phyloP scores from a whole-genome alignment of 2,113 vertebrate genomes.

The Mus pahari region DNA sequence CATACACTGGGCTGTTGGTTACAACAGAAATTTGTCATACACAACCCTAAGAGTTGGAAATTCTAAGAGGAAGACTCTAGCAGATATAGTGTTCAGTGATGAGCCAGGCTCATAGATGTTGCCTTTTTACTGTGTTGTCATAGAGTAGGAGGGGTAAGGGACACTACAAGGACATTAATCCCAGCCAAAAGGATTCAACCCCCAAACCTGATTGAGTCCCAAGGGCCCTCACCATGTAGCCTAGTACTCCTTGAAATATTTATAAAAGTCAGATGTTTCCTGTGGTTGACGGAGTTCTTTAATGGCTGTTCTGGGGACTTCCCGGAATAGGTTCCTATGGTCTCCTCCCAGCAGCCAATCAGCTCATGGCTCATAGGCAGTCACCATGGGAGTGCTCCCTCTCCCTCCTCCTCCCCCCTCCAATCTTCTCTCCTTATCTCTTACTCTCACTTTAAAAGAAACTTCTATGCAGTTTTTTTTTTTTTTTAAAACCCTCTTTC shows the following conservation, averaged over 20 bases:
- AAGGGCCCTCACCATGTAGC: no score
- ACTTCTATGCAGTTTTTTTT: background rate
- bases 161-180: no score
- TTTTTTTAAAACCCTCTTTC: background rate
- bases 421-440: background rate
- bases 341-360: background rate
- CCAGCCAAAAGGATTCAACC: background rate
- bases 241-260: background rate
- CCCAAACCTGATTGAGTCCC: background rate
- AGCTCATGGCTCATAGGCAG: background rate
- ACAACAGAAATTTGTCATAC: background rate
- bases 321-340: background rate
- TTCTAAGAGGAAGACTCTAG: no score
- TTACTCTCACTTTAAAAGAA: background rate
- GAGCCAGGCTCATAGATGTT: background rate
- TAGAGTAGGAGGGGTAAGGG: background rate
- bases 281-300: background rate
- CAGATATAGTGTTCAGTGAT: background rate
- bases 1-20: accelerated
- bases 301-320: background rate
- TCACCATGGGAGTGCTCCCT: background rate
- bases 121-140: background rate
- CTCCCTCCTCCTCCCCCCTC: background rate
- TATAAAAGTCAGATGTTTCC: background rate
- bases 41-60: background rate